Evolutionary conservation across 2,113 vertebrate genomes (phyloP).

Genomic region (Vidua macroura): DNA sequence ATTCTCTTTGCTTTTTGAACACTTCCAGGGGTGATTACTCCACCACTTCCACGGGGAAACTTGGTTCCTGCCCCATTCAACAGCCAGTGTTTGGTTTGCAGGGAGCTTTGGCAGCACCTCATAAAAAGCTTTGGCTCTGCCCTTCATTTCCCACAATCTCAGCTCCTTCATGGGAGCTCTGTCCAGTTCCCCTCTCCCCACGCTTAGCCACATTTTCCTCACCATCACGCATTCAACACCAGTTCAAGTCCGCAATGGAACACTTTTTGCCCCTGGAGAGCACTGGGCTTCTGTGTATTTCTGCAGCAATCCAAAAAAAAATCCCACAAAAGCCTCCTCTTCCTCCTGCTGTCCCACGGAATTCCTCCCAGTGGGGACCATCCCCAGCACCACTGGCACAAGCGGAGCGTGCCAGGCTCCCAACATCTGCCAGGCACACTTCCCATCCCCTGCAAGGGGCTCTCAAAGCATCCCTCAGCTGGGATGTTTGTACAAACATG

Average conservation of each 20-base stretch:
- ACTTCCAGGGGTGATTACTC: neutral
- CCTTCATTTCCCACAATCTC: neutral
- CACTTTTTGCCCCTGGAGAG: neutral
- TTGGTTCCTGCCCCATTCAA: neutral
- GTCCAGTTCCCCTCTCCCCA: neutral
- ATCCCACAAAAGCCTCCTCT: neutral
- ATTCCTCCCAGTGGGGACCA: neutral
- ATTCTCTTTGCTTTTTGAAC: neutral
- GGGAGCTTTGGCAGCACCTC: neutral
- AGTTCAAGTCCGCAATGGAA: neutral
- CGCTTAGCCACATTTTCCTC: neutral
- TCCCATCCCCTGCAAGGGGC: conserved; percentile 7
- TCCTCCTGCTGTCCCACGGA: accelerated
- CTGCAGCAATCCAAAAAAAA: neutral
- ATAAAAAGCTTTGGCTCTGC: neutral
- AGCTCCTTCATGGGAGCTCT: neutral
- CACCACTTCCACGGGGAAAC: neutral
- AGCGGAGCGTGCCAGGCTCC: neutral
- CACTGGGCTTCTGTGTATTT: accelerated
- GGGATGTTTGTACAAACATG: conserved; percentile 31
- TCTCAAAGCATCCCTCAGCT: conserved; percentile 15
- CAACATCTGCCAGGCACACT: conserved; percentile 51
- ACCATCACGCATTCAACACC: neutral
- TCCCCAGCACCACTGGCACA: neutral
- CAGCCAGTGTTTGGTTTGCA: neutral